Base-by-base conservation (phyloP, 2,797 vertebrate genomes). In the Antennarius maculatus region DNA sequence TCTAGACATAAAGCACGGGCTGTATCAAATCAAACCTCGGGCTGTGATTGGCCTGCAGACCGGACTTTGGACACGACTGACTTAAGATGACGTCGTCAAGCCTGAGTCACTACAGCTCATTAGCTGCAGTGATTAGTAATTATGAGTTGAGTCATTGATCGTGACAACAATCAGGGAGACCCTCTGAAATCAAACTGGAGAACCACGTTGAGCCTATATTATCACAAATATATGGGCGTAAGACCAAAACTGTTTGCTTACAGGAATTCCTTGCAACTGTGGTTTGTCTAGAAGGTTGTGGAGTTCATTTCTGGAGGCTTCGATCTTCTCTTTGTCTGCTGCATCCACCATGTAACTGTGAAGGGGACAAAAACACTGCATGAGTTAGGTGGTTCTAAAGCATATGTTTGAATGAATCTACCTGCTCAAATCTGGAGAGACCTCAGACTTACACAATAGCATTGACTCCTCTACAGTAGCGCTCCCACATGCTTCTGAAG, bases 401-500 rank as follows among this genome's bases (percentile, higher is more conserved):
- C 7, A 39, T 0, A 1, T 0, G 2, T 42, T 43, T 34, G 2
- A 43, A 6, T 6, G 3, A 47, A 15, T 15, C 11, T 46, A 49
- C 51, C 34, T 39, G 56, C 29, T 60, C 49, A 23, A 61, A 13
- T 23, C 8, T 39, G 16, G 1, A 48, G 7, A 9, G 49, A n/a
- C 16, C 23, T 58, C 49, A 61, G 66, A 91, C 97, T 97, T 92
- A 99, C 97, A 99, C 97, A 76, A 99, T 98, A 58, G 97, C 97
- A 54, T 99, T 99, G 73, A 99, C 97, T 68, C 97, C 97, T 91
- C 97, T 88, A 88, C 97, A 99, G 73, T 99, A 99, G 61, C 97
- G 95, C 74, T 99, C 97, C 97, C 97, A 99, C 97, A 99, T 99
- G 94, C 97, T 99, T 85, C 97, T 95, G 94, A 99, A 99, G 70